Evolutionary conservation across 2,888 invertebrate species (phyloP).

Genomic region (Cactoblastis cactorum): DNA sequence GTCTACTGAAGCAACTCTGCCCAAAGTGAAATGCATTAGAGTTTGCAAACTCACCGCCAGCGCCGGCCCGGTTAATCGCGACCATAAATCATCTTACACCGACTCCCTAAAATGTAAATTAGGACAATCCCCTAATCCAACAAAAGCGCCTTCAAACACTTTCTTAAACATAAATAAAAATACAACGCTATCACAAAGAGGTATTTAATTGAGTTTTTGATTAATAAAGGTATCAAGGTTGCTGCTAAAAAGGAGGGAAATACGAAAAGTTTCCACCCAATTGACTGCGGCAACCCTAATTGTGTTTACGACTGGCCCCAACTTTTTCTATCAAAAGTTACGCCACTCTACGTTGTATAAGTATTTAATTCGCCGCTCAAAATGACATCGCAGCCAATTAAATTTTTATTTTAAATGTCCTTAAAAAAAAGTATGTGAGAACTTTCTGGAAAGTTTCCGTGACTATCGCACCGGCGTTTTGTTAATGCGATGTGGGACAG

Average conservation of each 20-base stretch:
- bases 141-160: conserved; percentile 23
- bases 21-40: background rate
- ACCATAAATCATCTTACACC: conserved; percentile 2
- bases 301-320: conserved; percentile 63
- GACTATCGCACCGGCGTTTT: background rate
- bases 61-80: conserved; percentile 4
- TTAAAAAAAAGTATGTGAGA: conserved; percentile 17
- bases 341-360: conserved; percentile 50
- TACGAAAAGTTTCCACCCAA: conserved; percentile 53
- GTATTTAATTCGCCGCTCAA: conserved; percentile 67
- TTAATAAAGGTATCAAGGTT: conserved; percentile 47
- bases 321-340: conserved; percentile 76
- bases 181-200: conserved; percentile 28
- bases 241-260: conserved; percentile 36
- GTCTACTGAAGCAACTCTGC: background rate
- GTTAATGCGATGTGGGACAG: background rate
- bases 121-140: conserved; percentile 14
- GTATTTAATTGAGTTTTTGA: conserved; percentile 48
- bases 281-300: conserved; percentile 52
- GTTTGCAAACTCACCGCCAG: background rate
- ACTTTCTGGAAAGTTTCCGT: background rate
- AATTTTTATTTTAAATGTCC: conserved; percentile 44
- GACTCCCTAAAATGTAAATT: conserved; percentile 32
- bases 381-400: conserved; percentile 56
- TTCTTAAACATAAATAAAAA: conserved; percentile 38